Conservation (phyloP, 1,140 invertebrate genomes). For the Potamilus streckersoni region DNA sequence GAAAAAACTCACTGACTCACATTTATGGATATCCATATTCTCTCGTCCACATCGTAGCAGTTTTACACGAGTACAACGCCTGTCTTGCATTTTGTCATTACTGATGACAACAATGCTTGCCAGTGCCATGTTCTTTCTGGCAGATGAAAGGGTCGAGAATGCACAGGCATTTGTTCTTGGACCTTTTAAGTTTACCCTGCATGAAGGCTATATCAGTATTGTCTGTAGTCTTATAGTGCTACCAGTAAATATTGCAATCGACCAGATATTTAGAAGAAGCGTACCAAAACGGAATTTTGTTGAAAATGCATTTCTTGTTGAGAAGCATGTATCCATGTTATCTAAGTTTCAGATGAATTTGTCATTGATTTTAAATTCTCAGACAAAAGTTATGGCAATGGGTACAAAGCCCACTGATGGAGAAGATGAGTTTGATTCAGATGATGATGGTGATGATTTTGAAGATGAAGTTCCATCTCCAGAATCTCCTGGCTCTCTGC, state of each 20-base stretch:
- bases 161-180: constrained; percentile 33
- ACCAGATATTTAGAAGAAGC: constrained; percentile 55
- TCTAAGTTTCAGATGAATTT: constrained; percentile 24
- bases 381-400: not conserved
- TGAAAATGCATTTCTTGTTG: constrained; percentile 7
- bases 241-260: constrained; percentile 56
- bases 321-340: constrained; percentile 16
- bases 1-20: constrained; percentile 49
- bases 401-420: no score
- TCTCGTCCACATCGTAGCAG: constrained; percentile 37
- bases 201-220: constrained; percentile 53
- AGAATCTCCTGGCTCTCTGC: no score
- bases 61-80: constrained; percentile 63
- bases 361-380: constrained; percentile 6
- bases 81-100: constrained; percentile 61
- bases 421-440: no score
- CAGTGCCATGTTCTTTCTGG: constrained; percentile 65
- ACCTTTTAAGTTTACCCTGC: constrained; percentile 47
- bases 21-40: constrained; percentile 47
- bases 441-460: no score
- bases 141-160: constrained; percentile 19
- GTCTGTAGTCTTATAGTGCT: constrained; percentile 56
- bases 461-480: no score
- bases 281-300: constrained; percentile 24
- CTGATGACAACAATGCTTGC: constrained; percentile 63